Percentiles rank a stretch among this genome's conserved stretches.
Evolutionary conservation across 2,888 invertebrate genomes (phyloP).

Genomic region (Achlya flavicornis): DNA sequence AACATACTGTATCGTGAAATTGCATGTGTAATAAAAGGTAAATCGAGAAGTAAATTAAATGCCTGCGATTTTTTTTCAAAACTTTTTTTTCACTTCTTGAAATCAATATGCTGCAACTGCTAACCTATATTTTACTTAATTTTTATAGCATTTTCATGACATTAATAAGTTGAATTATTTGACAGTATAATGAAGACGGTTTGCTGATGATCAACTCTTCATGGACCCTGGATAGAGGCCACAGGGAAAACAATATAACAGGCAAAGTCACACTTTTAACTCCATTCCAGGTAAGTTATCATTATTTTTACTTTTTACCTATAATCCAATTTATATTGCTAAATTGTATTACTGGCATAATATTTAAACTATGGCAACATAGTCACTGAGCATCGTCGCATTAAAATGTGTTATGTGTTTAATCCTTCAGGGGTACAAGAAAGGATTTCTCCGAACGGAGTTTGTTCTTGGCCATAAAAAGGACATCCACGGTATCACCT

Average conservation of each 20-base stretch:
- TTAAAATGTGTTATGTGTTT: neutral
- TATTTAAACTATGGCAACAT: too few relatives aligned
- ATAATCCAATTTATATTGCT: neutral
- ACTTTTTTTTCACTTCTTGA: too few relatives aligned
- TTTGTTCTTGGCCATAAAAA: constrained; percentile 86
- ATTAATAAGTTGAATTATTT: constrained; percentile 19
- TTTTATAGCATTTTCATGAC: too few relatives aligned
- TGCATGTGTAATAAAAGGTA: too few relatives aligned
- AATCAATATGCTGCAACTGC: too few relatives aligned
- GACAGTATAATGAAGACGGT: constrained; percentile 87
- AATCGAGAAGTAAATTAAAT: too few relatives aligned
- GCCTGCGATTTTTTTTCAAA: too few relatives aligned
- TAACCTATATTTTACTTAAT: neutral
- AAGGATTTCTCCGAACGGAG: constrained; percentile 87
- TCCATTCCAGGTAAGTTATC: constrained; percentile 81
- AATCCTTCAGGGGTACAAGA: constrained; percentile 84
- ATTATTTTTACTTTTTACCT: neutral
- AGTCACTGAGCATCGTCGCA: too few relatives aligned
- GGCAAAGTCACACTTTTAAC: constrained; percentile 86
- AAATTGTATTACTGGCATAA: too few relatives aligned
- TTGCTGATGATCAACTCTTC: constrained; percentile 87
- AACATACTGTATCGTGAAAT: too few relatives aligned
- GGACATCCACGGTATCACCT: constrained; percentile 87
- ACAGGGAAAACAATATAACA: constrained; percentile 85
- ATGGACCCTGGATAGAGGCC: constrained; percentile 86